Percentiles rank a stretch among this genome's conserved stretches.
These are phyloP conservation scores for Sapayoa aenigma DNA, from an alignment of 2,113 vertebrate species.

Conservation along the genomic window DNA sequence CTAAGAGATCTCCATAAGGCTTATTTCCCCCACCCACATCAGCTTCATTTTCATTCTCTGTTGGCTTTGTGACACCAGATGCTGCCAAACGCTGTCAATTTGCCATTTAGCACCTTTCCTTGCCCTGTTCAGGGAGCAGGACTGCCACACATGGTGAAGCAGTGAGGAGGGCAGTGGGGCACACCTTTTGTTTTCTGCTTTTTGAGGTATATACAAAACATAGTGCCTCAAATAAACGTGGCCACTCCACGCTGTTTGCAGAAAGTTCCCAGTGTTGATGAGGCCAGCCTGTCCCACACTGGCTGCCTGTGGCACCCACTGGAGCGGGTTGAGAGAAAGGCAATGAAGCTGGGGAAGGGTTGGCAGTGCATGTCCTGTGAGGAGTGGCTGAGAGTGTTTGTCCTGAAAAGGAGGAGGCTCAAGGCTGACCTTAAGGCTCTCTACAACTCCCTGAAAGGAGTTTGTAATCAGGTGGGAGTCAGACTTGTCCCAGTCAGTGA, in stretches of 20 bases:
- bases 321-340: background rate
- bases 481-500: accelerated
- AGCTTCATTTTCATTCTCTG: background rate
- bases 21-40: no score
- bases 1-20: accelerated
- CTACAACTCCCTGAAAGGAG: background rate
- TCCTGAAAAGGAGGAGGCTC: background rate
- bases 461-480: accelerated
- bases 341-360: background rate
- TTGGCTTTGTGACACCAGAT: background rate
- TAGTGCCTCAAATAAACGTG: accelerated
- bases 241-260: accelerated
- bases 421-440: accelerated
- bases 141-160: background rate
- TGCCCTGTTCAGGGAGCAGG: background rate
- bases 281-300: accelerated
- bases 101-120: background rate
- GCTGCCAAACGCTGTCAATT: background rate
- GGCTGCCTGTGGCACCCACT: accelerated
- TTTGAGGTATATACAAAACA: background rate
- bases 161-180: accelerated
- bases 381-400: background rate
- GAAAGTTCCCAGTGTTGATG: background rate
- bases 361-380: background rate
- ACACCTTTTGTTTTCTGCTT: accelerated